Conservation (phyloP, 2,113 vertebrate species). For the Lasiurus cinereus region DNA sequence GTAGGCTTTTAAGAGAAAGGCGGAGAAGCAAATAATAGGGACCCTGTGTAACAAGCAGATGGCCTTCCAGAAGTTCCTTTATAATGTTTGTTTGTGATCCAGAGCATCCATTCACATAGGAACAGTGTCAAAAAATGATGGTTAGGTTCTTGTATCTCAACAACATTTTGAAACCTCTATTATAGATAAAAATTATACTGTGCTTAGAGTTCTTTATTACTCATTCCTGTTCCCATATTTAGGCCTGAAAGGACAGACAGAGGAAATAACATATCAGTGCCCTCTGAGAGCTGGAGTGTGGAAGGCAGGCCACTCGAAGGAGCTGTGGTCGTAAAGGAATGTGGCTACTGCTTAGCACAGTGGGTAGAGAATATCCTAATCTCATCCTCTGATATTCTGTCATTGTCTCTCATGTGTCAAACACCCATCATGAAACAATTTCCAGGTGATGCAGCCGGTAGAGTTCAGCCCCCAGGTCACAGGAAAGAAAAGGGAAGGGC, state of each 20-base stretch:
- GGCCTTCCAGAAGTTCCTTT: neutral
- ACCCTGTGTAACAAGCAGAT: neutral
- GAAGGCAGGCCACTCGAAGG: neutral
- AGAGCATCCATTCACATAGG: slow-evolving; percentile 2
- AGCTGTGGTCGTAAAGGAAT: neutral
- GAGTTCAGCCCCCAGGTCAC: neutral
- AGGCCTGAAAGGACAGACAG: neutral
- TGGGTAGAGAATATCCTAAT: neutral
- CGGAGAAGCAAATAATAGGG: neutral
- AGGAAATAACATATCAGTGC: neutral
- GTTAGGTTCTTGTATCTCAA: neutral
- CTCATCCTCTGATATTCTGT: neutral
- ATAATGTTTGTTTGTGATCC: neutral
- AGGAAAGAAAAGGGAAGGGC: neutral
- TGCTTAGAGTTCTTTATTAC: neutral
- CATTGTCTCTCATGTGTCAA: neutral
- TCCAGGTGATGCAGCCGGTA: no score
- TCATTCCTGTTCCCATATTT: neutral
- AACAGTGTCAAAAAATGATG: neutral
- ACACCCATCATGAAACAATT: neutral
- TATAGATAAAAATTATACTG: neutral
- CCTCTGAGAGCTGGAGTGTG: neutral
- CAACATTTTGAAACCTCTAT: neutral
- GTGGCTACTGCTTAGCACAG: neutral
- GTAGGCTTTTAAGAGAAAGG: neutral